Conservation (phyloP, 2,797 vertebrate species). For the Danio kyathit region DNA sequence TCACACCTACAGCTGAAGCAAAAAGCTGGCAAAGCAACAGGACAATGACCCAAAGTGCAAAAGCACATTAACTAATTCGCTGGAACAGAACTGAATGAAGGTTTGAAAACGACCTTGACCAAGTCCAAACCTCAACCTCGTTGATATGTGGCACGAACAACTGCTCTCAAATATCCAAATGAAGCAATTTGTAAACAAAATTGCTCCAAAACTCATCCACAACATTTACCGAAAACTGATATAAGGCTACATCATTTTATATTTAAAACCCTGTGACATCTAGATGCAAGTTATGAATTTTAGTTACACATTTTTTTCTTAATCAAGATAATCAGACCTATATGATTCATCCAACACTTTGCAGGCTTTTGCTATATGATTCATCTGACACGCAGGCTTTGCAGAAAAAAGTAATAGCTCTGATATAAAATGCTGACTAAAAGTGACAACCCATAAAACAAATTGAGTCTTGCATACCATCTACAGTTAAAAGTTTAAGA, state of each 20-base stretch:
- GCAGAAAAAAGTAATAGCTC: too few relatives aligned
- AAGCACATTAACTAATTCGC: conserved; percentile 13
- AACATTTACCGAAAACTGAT: background rate
- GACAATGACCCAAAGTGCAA: conserved; percentile 14
- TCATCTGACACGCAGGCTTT: too few relatives aligned
- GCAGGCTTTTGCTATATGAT: too few relatives aligned
- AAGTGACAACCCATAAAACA: too few relatives aligned
- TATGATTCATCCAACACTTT: too few relatives aligned
- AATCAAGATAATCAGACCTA: too few relatives aligned
- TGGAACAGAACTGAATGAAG: conserved; percentile 24
- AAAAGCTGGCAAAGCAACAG: conserved; percentile 23
- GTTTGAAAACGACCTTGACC: background rate
- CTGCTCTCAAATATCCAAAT: background rate
- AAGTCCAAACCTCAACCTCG: conserved; percentile 14
- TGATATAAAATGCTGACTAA: too few relatives aligned
- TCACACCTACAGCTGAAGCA: background rate
- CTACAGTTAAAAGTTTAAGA: too few relatives aligned
- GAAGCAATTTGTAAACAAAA: background rate
- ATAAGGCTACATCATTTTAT: background rate
- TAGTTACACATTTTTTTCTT: too few relatives aligned
- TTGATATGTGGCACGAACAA: conserved; percentile 3
- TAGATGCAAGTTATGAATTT: background rate
- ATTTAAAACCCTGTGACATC: background rate
- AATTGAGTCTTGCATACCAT: too few relatives aligned
- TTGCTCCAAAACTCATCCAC: background rate